phyloP scores from a whole-genome alignment of 2,797 vertebrate species.

The Galago senegalensis region DNA sequence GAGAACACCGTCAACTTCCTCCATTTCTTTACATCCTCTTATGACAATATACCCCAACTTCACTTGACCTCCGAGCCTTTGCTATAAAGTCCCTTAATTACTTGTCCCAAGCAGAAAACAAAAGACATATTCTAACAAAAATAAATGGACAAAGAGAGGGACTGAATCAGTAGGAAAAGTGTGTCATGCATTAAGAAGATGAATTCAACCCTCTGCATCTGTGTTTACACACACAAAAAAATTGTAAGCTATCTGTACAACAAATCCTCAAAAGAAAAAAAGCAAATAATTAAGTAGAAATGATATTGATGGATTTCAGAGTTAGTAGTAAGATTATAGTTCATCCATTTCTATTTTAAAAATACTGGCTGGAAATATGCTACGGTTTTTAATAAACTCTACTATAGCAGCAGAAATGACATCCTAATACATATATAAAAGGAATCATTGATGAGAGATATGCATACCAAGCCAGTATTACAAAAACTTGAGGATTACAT shows the following conservation, averaged over 20 bases:
- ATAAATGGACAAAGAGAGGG: slow-evolving; percentile 5
- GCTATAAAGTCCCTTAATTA: not conserved
- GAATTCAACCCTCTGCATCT: not conserved
- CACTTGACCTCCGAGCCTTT: not conserved
- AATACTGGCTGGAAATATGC: not conserved
- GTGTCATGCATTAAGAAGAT: not conserved
- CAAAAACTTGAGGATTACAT: not conserved
- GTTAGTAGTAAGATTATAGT: not conserved
- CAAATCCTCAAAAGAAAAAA: slow-evolving; percentile 20
- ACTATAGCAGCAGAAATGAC: slow-evolving; percentile 14
- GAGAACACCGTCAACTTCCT: not conserved
- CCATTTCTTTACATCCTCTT: slow-evolving; percentile 1
- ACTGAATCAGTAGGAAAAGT: not conserved
- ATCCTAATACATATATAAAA: not conserved
- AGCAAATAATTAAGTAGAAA: slow-evolving; percentile 9
- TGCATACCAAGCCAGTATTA: not conserved
- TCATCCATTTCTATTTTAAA: slow-evolving; percentile 25
- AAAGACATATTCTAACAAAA: slow-evolving; percentile 62
- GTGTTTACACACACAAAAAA: not conserved
- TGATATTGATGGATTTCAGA: not conserved
- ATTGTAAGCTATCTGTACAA: not conserved
- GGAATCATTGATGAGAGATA: not conserved
- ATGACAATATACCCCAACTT: not conserved
- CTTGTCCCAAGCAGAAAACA: slow-evolving; percentile 35
- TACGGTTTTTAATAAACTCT: slow-evolving; percentile 40